These are phyloP conservation scores for Sceloporus undulatus DNA, from an alignment of 2,113 vertebrate genomes.

Conservation along the genomic window DNA sequence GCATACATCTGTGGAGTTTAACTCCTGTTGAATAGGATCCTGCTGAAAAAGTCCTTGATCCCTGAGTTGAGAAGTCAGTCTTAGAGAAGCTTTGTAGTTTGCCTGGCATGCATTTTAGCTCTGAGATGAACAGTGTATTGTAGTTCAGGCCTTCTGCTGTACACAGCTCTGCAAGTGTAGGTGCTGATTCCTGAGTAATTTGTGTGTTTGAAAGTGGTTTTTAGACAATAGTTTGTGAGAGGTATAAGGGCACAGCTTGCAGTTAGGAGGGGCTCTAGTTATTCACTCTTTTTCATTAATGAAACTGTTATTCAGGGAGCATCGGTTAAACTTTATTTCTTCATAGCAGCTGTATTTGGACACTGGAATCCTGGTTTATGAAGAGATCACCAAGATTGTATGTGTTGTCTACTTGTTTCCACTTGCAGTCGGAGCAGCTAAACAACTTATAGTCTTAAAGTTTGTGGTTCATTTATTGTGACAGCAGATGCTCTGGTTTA, in stretches of 20 bases:
- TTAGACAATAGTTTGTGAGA: not conserved
- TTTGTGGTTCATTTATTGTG: not conserved
- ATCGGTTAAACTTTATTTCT: not conserved
- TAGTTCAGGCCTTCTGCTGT: constrained; percentile 10
- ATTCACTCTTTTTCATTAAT: not conserved
- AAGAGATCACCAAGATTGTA: not conserved
- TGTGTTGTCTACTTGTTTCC: too few species aligned
- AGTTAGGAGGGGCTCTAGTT: not conserved
- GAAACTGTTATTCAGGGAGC: constrained; percentile 6
- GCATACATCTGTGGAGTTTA: not conserved
- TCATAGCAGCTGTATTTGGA: not conserved
- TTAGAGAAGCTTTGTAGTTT: constrained; percentile 2
- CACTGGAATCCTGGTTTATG: not conserved
- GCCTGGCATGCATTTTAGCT: constrained; percentile 11
- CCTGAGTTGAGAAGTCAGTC: not conserved
- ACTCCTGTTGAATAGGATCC: not conserved
- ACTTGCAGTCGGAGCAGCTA: not conserved
- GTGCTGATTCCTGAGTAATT: constrained; percentile 10
- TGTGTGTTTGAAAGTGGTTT: constrained; percentile 11
- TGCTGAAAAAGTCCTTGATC: not conserved
- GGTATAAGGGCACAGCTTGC: not conserved
- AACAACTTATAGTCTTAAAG: not conserved
- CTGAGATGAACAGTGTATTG: not conserved
- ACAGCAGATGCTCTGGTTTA: not conserved
- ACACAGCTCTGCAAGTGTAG: not conserved